Conservation (phyloP, 2,797 vertebrate genomes). For the Oryzias dopingdopingensis region DNA sequence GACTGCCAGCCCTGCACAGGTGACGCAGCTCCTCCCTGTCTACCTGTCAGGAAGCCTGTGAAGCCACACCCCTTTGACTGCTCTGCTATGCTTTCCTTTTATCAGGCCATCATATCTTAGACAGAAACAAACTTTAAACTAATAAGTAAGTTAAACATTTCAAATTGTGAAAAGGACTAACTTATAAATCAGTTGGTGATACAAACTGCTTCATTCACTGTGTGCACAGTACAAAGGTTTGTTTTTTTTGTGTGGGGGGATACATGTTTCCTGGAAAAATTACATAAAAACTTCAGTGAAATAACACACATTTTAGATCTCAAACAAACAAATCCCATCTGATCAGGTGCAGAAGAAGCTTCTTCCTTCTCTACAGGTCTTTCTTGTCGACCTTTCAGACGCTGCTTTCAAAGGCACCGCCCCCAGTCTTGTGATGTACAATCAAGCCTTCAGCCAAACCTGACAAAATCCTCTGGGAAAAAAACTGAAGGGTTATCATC, state of each 20-base stretch:
- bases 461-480: background rate
- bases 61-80: constrained; percentile 69
- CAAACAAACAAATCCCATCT: background rate
- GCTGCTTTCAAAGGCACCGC: background rate
- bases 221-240: background rate
- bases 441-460: background rate
- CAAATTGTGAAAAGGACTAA: constrained; percentile 1
- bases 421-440: background rate
- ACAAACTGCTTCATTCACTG: constrained; percentile 4
- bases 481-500: background rate
- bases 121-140: constrained; percentile 10
- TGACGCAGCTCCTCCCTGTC: constrained; percentile 79
- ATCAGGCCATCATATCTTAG: constrained; percentile 19
- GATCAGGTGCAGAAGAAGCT: no score
- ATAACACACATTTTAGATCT: no score
- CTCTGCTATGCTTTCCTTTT: constrained; percentile 39
- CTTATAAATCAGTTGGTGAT: constrained; percentile 12
- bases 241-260: background rate
- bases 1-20: constrained; percentile 76
- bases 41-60: constrained; percentile 74
- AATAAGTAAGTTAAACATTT: no score
- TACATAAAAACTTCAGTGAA: no score
- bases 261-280: no score
- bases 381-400: background rate
- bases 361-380: background rate